Evolutionary conservation across 2,888 invertebrate species (phyloP).

Genomic region (Onthophagus sagittarius): DNA sequence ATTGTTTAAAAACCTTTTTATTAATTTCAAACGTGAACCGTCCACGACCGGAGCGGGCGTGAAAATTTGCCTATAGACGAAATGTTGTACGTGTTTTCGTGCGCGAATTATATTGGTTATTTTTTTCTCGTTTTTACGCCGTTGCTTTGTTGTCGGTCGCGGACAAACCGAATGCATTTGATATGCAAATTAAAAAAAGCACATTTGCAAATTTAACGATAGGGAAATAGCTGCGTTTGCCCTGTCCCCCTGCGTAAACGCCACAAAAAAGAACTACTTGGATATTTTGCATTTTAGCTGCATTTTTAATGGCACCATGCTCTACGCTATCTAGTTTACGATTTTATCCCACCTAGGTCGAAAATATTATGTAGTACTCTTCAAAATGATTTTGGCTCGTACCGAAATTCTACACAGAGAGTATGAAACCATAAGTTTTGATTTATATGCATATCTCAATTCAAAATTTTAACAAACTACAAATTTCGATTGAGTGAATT

Average conservation of each 20-base stretch:
- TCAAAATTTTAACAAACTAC: no score
- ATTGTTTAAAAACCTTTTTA: neutral
- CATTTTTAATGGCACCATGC: neutral
- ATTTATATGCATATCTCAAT: no score
- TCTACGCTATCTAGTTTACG: neutral
- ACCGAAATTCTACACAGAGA: no score
- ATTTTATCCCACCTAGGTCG: neutral
- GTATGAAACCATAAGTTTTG: no score
- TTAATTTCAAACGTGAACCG: neutral
- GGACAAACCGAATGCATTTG: neutral
- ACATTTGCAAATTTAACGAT: neutral
- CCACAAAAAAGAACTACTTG: neutral
- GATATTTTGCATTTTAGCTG: neutral
- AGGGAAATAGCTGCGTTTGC: neutral
- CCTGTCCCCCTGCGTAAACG: neutral
- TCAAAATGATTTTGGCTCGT: no score
- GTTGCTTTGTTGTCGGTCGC: neutral
- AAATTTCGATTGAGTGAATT: no score
- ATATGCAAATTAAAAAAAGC: neutral
- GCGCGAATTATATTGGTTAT: neutral
- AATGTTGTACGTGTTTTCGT: neutral
- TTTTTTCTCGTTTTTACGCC: neutral
- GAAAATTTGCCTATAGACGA: neutral
- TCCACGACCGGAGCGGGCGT: neutral
- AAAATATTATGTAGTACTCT: neutral